These are phyloP conservation scores for Cotesia chilonis DNA, from an alignment of 1,140 invertebrate genomes.

Conservation along the genomic window DNA sequence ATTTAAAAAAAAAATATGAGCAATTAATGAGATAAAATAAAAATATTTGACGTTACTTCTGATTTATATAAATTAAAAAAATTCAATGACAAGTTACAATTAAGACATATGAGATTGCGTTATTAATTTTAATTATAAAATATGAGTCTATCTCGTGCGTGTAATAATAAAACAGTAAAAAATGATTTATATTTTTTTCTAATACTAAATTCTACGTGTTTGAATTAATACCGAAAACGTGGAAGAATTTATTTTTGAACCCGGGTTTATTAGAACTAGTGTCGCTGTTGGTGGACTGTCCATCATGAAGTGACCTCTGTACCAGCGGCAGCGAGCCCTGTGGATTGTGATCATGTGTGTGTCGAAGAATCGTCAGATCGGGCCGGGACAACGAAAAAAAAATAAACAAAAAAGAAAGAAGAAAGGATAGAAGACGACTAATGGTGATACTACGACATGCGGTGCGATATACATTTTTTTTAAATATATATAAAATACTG, in stretches of 20 bases:
- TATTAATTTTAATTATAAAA: not conserved
- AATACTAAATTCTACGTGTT: slow-evolving; percentile 53
- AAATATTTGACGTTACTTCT: too few species aligned
- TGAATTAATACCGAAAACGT: slow-evolving; percentile 62
- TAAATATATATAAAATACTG: slow-evolving; percentile 30
- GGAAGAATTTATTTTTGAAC: slow-evolving; percentile 65
- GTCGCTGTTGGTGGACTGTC: slow-evolving; percentile 60
- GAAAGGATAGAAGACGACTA: slow-evolving; percentile 63
- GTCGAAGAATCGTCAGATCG: slow-evolving; percentile 55
- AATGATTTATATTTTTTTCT: not conserved
- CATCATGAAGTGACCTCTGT: slow-evolving; percentile 60
- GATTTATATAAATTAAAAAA: too few species aligned
- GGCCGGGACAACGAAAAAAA: slow-evolving; percentile 54
- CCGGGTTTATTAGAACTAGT: slow-evolving; percentile 64
- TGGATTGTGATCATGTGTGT: slow-evolving; percentile 51
- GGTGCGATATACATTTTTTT: slow-evolving; percentile 44
- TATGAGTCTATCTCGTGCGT: too few species aligned
- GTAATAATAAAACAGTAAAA: not conserved
- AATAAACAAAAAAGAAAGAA: slow-evolving; percentile 54
- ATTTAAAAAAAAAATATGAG: too few species aligned
- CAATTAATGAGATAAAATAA: too few species aligned
- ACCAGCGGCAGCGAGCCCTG: slow-evolving; percentile 60
- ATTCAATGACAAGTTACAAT: too few species aligned
- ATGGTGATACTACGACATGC: slow-evolving; percentile 57
- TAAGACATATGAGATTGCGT: too few species aligned